Base-by-base conservation (phyloP, 92 coral and sea anemone species). In the Epizoanthus stellaris region DNA sequence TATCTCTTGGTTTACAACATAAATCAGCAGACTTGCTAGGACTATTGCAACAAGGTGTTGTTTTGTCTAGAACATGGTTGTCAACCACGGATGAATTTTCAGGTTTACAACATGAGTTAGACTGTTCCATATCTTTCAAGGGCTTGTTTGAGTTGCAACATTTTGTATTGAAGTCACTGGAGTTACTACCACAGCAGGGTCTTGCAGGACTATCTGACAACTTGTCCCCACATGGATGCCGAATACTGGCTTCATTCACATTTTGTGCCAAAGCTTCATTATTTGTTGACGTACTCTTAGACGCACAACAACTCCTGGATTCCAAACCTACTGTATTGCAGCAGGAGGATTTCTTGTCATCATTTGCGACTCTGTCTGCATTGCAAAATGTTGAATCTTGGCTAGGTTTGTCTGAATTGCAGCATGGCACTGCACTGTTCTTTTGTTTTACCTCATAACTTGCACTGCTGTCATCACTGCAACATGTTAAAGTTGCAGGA, bases 121-220 rank as follows among this genome's bases (percentile, higher is more conserved):
- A 10, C 83, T 63, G 40, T 12, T 43, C 59, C 57, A 62, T 69
- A 12, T 79, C 25, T 62, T 43, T 70, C 42, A 7, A 4, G 65
- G 17, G 49, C 2, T 63, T 21, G 19, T 63, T 79, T 34, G 83
- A 79, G 19, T 63, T 79, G 57, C 59, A 61, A 21, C 71, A 62
- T 1, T 40, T 14, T 34, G 19, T 10, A 40, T n/a, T 43, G 15
- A 40, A 9, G 6, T 53, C 54, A 20, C 56, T 64, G 5, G 5
- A 19, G 53, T 54, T 52, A 19, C 64, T 16, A 56, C 47, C 0
- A 4, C 53, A 38, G 21, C 70, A 59, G 45, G 82, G 58, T 1
- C 16, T 23, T 77, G 43, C 8, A 9, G 8, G 20, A 5, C 36
- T 61, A 34, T 6, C 30, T 34, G 30, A 2, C 4, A 45, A 19